Evolutionary conservation across 92 coral and sea anemone genomes (phyloP).

Genomic region (Palythoa grandis): DNA sequence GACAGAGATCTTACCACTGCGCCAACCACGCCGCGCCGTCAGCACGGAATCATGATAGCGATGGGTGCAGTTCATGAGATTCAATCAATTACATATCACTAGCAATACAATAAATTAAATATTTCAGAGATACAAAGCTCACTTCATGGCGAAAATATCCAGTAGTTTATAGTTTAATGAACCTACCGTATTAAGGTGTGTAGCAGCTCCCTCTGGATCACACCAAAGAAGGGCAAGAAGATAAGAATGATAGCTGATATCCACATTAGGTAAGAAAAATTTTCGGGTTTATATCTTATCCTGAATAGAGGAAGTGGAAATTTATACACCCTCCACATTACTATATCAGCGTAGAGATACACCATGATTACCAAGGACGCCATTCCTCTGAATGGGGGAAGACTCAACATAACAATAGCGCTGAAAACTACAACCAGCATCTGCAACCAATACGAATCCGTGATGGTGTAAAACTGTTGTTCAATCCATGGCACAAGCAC

Average conservation of each 20-base stretch:
- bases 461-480: conserved; percentile 41
- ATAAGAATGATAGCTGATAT: conserved; percentile 12
- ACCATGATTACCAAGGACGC: conserved; percentile 44
- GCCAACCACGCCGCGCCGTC: too few species aligned
- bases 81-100: too few species aligned
- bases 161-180: background rate
- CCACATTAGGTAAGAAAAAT: conserved; percentile 35
- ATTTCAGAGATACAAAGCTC: too few species aligned
- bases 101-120: too few species aligned
- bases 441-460: conserved; percentile 10
- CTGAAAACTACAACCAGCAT: background rate
- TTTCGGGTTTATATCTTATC: conserved; percentile 8
- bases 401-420: conserved; percentile 32
- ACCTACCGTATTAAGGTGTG: conserved; percentile 46
- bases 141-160: background rate
- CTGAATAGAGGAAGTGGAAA: conserved; percentile 19
- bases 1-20: too few species aligned
- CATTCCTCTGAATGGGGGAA: conserved; percentile 48
- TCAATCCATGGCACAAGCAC: conserved; percentile 46
- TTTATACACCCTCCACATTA: conserved; percentile 52
- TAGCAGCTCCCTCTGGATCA: conserved; percentile 37
- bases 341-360: conserved; percentile 41
- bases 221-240: conserved; percentile 39
- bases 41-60: too few species aligned
- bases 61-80: too few species aligned